phyloP scores from a whole-genome alignment of 2,797 vertebrate genomes.

The Silurus lanzhouensis region DNA sequence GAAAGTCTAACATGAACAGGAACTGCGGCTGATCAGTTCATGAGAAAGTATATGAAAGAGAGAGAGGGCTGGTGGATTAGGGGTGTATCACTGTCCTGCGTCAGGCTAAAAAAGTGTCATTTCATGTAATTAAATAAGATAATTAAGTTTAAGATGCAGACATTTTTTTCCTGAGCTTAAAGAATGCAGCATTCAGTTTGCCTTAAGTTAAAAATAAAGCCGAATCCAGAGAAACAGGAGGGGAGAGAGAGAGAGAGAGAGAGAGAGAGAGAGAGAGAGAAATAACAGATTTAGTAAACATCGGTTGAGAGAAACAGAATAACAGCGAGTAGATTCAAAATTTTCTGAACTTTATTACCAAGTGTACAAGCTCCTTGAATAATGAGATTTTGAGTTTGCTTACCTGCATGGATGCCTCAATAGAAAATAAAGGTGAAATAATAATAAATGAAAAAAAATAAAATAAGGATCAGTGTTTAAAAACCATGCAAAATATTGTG shows the following conservation, averaged over 20 bases:
- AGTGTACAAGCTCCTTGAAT: constrained; percentile 7
- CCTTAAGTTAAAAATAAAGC: not conserved
- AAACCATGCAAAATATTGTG: not conserved
- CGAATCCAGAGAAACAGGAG: no score
- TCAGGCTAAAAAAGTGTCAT: not conserved
- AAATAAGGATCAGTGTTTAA: not conserved
- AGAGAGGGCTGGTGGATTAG: constrained; percentile 30
- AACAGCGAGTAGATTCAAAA: not conserved
- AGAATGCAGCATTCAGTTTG: not conserved
- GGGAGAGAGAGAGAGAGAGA: no score
- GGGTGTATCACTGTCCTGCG: constrained; percentile 30
- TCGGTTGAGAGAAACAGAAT: no score
- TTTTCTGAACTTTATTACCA: not conserved
- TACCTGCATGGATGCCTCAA: not conserved
- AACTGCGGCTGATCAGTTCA: constrained; percentile 41
- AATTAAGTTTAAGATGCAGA: constrained; percentile 7
- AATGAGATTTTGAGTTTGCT: not conserved
- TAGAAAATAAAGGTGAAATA: constrained; percentile 5
- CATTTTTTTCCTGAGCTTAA: not conserved
- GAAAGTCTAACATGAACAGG: constrained; percentile 54
- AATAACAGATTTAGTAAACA: not conserved
- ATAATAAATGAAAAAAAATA: not conserved
- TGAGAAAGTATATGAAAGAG: constrained; percentile 23
- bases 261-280: no score
- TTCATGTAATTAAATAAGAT: constrained; percentile 25